Evolutionary conservation across 2,797 vertebrate genomes (phyloP).

Genomic region (Hylomyscus alleni): DNA sequence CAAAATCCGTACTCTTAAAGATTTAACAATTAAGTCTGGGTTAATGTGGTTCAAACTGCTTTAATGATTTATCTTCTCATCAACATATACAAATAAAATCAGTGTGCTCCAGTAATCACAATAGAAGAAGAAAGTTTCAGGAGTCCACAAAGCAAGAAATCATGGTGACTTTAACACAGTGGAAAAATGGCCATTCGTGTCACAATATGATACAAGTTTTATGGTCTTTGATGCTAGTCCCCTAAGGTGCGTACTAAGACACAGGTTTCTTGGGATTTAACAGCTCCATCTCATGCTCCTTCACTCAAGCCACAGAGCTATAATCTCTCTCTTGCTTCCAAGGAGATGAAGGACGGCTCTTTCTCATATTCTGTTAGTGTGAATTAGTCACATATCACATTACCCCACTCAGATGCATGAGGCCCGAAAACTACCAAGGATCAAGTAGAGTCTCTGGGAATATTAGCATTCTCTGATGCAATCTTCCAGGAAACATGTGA

Average conservation of each 20-base stretch:
- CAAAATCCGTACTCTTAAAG: slow-evolving; percentile 11
- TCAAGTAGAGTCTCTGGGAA: neutral
- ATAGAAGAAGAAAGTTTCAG: neutral
- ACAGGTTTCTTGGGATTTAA: neutral
- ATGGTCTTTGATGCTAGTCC: neutral
- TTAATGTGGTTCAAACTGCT: slow-evolving; percentile 43
- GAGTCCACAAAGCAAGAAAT: neutral
- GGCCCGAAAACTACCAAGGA: slow-evolving; percentile 21
- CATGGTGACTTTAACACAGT: neutral
- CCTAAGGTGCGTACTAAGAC: neutral
- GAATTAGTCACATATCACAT: slow-evolving; percentile 33
- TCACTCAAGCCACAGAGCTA: neutral
- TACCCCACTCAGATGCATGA: neutral
- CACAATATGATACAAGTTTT: neutral
- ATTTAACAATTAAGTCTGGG: neutral
- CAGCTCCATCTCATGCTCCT: neutral
- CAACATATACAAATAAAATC: slow-evolving; percentile 47
- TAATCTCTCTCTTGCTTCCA: slow-evolving; percentile 18
- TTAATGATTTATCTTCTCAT: neutral
- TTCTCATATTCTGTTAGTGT: slow-evolving; percentile 16
- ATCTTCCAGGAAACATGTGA: slow-evolving; percentile 26
- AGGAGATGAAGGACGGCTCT: neutral
- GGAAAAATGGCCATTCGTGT: neutral
- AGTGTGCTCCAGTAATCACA: neutral
- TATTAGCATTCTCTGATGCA: neutral